Conservation (phyloP, 2,113 vertebrate genomes). For the Crotalus tigris region DNA sequence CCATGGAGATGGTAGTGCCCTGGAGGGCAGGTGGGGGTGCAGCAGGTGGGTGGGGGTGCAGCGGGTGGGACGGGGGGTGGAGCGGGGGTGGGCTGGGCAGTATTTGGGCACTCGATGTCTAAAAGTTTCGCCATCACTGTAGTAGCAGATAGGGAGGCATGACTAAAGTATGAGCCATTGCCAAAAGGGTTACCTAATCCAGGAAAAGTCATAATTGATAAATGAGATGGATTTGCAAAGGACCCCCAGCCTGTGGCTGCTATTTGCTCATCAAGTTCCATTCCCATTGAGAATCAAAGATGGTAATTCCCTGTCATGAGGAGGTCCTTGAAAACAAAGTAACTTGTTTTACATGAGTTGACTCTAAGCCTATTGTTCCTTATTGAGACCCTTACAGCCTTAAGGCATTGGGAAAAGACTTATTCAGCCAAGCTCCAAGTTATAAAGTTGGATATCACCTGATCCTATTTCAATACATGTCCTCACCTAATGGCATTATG, state of each 20-base stretch:
- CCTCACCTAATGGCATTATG: not conserved
- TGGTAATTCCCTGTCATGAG: not conserved
- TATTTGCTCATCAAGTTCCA: not conserved
- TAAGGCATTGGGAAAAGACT: not conserved
- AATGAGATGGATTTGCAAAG: not conserved
- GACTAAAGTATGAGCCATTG: not conserved
- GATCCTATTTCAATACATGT: not conserved
- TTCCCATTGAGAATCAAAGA: not conserved
- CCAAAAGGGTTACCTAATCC: not conserved
- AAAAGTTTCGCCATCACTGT: too few relatives aligned
- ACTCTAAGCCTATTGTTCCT: not conserved
- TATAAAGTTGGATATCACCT: not conserved
- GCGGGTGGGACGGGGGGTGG: too few relatives aligned
- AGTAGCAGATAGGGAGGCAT: not conserved
- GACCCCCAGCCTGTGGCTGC: not conserved
- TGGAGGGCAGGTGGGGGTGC: too few relatives aligned
- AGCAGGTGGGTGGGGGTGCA: too few relatives aligned
- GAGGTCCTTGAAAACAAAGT: not conserved
- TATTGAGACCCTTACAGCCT: not conserved
- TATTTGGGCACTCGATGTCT: too few relatives aligned
- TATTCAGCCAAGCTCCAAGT: not conserved
- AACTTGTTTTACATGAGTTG: not conserved
- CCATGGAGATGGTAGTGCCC: too few relatives aligned
- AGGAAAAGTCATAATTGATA: not conserved
- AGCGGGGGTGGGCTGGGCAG: too few relatives aligned